A percentile compares a stretch with the other conserved stretches of the same genome.
Evolutionary conservation across 2,888 invertebrate genomes (phyloP).

Genomic region (Ypsolopha sequella): DNA sequence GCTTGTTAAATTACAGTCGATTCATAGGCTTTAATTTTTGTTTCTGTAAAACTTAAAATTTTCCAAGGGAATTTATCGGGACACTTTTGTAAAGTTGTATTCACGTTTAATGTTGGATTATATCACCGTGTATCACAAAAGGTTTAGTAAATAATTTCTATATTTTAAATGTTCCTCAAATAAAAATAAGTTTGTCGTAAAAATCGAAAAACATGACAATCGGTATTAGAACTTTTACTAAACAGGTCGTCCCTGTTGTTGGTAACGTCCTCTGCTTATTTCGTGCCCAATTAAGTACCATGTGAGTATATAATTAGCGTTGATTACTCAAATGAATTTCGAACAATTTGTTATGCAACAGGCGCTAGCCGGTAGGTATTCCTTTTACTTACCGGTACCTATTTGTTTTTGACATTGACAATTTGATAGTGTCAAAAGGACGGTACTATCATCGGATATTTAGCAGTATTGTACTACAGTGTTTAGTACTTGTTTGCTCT

Average conservation of each 20-base stretch:
- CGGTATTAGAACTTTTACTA: constrained; percentile 38
- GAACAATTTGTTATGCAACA: not conserved
- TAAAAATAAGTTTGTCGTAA: not conserved
- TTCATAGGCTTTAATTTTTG: no score
- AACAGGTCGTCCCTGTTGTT: constrained; percentile 39
- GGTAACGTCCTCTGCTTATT: constrained; percentile 43
- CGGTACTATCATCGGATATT: no score
- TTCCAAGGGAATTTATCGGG: no score
- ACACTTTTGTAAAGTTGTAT: no score
- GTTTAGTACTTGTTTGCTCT: no score
- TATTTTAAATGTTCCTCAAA: not conserved
- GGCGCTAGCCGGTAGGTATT: not conserved
- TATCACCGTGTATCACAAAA: not conserved
- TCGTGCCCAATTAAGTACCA: constrained; percentile 40
- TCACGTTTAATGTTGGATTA: not conserved
- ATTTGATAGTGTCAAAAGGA: not conserved
- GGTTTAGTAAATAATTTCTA: no score
- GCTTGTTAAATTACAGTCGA: no score
- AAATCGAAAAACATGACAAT: constrained; percentile 39
- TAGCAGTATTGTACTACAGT: no score
- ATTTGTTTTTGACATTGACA: not conserved
- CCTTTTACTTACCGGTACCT: not conserved
- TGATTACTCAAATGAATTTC: not conserved
- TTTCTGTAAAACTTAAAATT: no score
- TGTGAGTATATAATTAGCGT: constrained; percentile 32